These are phyloP conservation scores for Sphecodes monilicornis DNA, from an alignment of 2,888 invertebrate genomes.

Conservation along the genomic window DNA sequence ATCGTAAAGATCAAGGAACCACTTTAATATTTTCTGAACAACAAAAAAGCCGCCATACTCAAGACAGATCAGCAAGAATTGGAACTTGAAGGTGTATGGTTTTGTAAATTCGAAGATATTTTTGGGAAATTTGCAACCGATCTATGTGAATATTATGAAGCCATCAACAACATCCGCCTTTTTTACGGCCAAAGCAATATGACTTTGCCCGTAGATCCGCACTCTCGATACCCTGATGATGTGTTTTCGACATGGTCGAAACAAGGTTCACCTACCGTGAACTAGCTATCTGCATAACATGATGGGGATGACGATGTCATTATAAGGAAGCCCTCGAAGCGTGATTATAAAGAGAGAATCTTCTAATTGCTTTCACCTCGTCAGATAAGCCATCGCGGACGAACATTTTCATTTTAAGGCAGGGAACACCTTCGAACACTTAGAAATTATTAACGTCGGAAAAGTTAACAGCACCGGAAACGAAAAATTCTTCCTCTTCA, in stretches of 20 bases:
- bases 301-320: conserved; percentile 11
- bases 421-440: conserved; percentile 16
- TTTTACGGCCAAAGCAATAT: not conserved
- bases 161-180: not conserved
- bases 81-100: too few species aligned
- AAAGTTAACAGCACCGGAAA: not conserved
- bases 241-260: conserved; percentile 13
- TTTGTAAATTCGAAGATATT: not conserved
- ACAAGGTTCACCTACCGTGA: conserved; percentile 9
- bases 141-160: not conserved
- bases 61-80: too few species aligned
- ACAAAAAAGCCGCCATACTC: too few species aligned
- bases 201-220: not conserved
- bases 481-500: not conserved
- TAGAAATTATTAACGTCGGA: not conserved
- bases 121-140: too few species aligned
- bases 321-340: conserved; percentile 9
- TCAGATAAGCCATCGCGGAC: not conserved
- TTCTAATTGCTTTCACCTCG: conserved; percentile 16
- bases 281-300: conserved; percentile 15
- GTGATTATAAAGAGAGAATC: conserved; percentile 14
- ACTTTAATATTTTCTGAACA: too few species aligned
- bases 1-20: too few species aligned
- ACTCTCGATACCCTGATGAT: not conserved
- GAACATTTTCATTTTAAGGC: not conserved